Base-by-base conservation (phyloP, 2,797 vertebrate genomes). In the Lepus oiostolus region DNA sequence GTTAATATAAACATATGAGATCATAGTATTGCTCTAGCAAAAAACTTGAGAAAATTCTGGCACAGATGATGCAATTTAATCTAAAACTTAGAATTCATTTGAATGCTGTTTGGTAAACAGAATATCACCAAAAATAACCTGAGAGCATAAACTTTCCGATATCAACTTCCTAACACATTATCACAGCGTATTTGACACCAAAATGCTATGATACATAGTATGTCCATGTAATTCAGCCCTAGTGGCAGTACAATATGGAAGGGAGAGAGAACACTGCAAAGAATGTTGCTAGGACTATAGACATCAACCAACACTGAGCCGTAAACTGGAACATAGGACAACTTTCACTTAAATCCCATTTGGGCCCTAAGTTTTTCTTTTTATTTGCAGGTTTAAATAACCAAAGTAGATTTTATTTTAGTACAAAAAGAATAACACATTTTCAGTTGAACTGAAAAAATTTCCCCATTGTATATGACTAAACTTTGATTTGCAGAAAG, bases 341-440 rank as follows among this genome's bases (percentile, higher is more conserved):
- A 3, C 4, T 13, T 52, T 24, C 14, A 30, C 3, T 19, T 50
- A 8, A 0, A 9, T 26, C 8, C 12, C 5, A 67, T 7, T 8
- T 70, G 3, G 2, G 7, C 0, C 14, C 9, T 50, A 24, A 58
- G 28, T 21, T 1, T 72, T 75, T 85, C 52, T 32, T 79, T 9
- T 30, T 5, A 62, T 83, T 62, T 35, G 1, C 68, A 91, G 24
- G 8, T 77, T 87, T 11, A 76, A 84, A 68, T 68, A 85, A 87
- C 24, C 17, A 62, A 82, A 88, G 21, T 58, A 65, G 7, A 22
- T 68, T 93, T 74, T 32, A 10, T 68, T 26, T 67, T 24, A 89
- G 5, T 68, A 52, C 32, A 26, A 7, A 65, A 68, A 38, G 7
- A 74, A 19, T 72, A 70, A 93, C 76, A 71, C 68, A 83, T 54